Evolutionary conservation across 2,888 invertebrate species (phyloP), one percentile per base, ranked within the genome.

Genomic region (Dexiosoma caninum): DNA sequence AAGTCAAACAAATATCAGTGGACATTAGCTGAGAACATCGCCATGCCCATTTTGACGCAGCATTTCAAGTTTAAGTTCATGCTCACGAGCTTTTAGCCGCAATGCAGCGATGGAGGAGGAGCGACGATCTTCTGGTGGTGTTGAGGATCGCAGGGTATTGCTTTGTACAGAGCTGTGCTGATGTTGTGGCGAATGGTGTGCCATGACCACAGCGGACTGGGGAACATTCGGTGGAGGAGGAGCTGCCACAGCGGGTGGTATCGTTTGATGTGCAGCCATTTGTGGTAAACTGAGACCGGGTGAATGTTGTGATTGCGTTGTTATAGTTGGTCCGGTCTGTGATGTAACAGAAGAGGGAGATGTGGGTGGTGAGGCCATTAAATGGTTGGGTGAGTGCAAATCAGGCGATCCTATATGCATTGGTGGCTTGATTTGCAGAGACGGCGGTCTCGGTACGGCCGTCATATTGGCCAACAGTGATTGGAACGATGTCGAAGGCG

Each of bases 101-200:
- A 97, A 91, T 0, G 96, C 95, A 0, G 96, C 97, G 85, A 97
- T 97, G 86, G 97, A 97, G 32, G 95, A 96, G 85, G 95, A 95
- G 85, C 96, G 91, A 83, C 96, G 92, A 89, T 96, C 96, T 72
- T 95, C 94, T 83, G 96, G 95, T 27, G 94, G 95, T 0, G 92
- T 88, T 23, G 85, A 82, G 1, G 87, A 79, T 40, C 88, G 85
- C 30, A 85, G 82, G 2, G 86, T 69, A 44, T 86, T 84, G 3
- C 84, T 70, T n/a, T 83, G 60, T 14, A 57, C 60, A 21, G 80
- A 19, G 6, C 84, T 67, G 8, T 64, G 37, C 23, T 75, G 83
- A 44, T 81, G 78, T 40, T 76, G 80, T 0, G 76, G 77, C 1
- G 82, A 81, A 37, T 80, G 81, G 90, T 89, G 84, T 12, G 85